Evolutionary conservation across 2,797 vertebrate species (phyloP), one percentile per base, ranked within the genome.

Genomic region (Botia almorhae): DNA sequence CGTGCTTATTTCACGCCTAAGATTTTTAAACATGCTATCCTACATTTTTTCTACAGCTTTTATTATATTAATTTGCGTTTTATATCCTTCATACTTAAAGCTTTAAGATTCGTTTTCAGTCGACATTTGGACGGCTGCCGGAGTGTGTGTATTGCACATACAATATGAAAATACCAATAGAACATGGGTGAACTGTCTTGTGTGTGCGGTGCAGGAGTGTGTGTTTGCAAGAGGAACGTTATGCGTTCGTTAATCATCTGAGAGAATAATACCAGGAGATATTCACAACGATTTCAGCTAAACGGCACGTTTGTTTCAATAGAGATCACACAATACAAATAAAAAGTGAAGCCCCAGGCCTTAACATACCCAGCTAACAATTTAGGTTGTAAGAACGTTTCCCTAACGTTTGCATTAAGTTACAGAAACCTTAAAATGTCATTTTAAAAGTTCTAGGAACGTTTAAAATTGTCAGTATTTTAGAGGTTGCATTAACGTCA

Each of bases 191-290:
- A 39, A 39, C 36, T 39, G 36, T 39, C 36, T 21, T 6, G 3
- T 2, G 21, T 46, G 48, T 48, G 14, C 51, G 56, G 21, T 48
- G 21, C 63, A 56, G 21, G 14, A 74, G 46, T 53, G 43, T 77
- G 69, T 58, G 29, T 72, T 39, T 56, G n/a, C n/a, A 71, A 1
- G 43, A 51, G 3, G 0, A 46, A 36, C 7, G 23, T 79, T 14
- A 53, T 71, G 26, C 10, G 39, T 79, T 71, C 17, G 46, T 79
- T 64, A 63, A 29, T 43, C 61, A 58, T 3, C 13, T 51, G n/a
- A 53, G 46, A n/a, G 26, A 48, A 29, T 21, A 33, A 33, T 78
- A 46, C 58, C 64, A 8, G 33, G 14, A 60, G 39, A 19, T 11
- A 26, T 23, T 58, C 12, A 36, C 13, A 10, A n/a, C 50, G 39